Conservation (phyloP, 2,888 invertebrate genomes). For the Synanthedon formicaeformis region DNA sequence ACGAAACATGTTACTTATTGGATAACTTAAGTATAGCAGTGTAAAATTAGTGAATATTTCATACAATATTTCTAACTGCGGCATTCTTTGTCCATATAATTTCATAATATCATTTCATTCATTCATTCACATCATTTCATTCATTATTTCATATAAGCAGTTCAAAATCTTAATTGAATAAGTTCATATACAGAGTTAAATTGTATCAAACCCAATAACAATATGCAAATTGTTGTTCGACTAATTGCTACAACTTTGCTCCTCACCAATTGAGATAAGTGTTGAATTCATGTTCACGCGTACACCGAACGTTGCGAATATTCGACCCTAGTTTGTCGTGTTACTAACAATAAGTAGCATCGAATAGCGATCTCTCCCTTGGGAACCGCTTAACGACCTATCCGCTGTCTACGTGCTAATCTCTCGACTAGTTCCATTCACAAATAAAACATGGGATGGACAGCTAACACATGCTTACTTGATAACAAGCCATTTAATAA, state of each 20-base stretch:
- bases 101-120: no score
- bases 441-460: not conserved
- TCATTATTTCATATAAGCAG: no score
- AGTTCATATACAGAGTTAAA: not conserved
- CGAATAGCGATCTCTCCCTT: conserved; percentile 6
- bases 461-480: not conserved
- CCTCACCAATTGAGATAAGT: conserved; percentile 10
- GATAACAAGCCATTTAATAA: no score
- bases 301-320: not conserved
- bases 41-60: no score
- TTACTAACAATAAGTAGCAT: not conserved
- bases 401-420: conserved; percentile 1
- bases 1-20: no score
- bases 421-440: not conserved
- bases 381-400: conserved; percentile 6
- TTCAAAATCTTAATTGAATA: not conserved
- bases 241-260: not conserved
- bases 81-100: no score
- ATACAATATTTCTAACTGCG: no score
- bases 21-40: no score
- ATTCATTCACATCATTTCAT: no score
- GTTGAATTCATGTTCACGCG: conserved; percentile 3
- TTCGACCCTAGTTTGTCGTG: not conserved
- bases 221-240: not conserved
- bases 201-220: not conserved